Evolutionary conservation across 2,888 invertebrate genomes (phyloP), one percentile per base, ranked within the genome.

Genomic region (Caenorhabditis sp.): DNA sequence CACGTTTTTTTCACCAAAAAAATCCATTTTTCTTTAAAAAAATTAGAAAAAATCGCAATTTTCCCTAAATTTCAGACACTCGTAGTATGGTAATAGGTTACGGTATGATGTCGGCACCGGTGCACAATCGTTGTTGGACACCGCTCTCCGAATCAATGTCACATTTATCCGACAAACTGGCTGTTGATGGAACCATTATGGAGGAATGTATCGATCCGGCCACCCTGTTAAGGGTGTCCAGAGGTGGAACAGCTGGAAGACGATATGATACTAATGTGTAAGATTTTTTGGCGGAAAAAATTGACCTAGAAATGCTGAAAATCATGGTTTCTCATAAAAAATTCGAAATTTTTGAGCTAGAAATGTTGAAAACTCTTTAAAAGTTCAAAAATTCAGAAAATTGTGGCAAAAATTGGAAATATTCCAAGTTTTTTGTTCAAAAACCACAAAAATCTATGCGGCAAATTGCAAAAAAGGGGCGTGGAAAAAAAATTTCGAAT

Each of bases 81-180:
- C 66, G 73, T 21, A 74, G 59, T 62, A 69, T 74, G 17, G 63
- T 74, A 31, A 70, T 70, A 26, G 75, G 75, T 1, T 70, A 75
- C 51, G 75, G 75, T 55, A 73, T 73, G 68, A 73, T 73, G 75
- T 64, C 69, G 27, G 70, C 70, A n/a, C 66, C 74, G 24, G 37
- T 69, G 24, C 70, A 70, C 53, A 63, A 60, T 21, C 21, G 71
- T 17, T 50, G 65, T 14, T 76, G 76, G 71, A 71, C 67, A 50
- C 43, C 43, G 58, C 74, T 83, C 14, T 82, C 83, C 14, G 82
- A 82, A 65, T 82, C 82, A 31, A 75, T 83, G 77, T 81, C 77
- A 49, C 82, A 83, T 49, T 64, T 83, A 55, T 79, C 83, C 0
- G 83, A 82, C 54, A 74, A 80, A 76, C 77, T 79, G 58, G 77